These are phyloP conservation scores for Embidobia sp. DNA, from an alignment of 2,888 invertebrate species.

Conservation along the genomic window DNA sequence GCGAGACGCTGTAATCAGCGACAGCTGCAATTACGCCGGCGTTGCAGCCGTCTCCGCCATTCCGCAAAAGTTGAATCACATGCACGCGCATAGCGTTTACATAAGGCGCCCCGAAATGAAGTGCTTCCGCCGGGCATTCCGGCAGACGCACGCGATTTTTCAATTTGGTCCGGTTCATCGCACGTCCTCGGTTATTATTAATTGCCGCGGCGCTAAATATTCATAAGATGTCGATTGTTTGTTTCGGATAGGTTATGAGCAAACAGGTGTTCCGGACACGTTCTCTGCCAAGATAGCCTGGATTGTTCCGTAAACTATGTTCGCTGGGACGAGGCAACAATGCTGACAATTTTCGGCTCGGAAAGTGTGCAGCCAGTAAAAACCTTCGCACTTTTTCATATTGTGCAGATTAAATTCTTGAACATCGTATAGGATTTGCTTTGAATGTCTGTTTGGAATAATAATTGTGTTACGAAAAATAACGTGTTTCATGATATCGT, in stretches of 20 bases:
- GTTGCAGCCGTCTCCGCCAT: constrained; percentile 11
- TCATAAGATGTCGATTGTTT: constrained; percentile 36
- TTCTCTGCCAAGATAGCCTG: constrained; percentile 24
- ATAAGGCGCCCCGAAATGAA: constrained; percentile 11
- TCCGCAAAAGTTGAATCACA: constrained; percentile 5
- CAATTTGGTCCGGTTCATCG: constrained; percentile 23
- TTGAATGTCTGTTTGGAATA: no score
- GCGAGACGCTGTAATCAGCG: constrained; percentile 22
- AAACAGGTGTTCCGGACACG: constrained; percentile 37
- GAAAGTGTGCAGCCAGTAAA: constrained; percentile 5
- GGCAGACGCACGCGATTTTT: constrained; percentile 42
- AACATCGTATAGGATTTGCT: no score
- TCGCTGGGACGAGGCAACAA: constrained; percentile 19
- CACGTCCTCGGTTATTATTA: no score
- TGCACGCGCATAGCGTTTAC: constrained; percentile 23
- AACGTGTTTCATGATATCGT: no score
- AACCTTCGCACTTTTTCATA: constrained; percentile 13
- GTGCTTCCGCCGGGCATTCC: constrained; percentile 3
- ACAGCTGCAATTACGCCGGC: constrained; percentile 18
- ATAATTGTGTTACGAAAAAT: no score
- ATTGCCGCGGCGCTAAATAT: constrained; percentile 33
- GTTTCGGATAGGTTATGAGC: constrained; percentile 33
- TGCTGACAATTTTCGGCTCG: constrained; percentile 29
- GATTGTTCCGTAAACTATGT: constrained; percentile 39
- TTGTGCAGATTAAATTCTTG: constrained; percentile 16